phyloP scores from a whole-genome alignment of 2,797 vertebrate species.

The Sebastes cheni region DNA sequence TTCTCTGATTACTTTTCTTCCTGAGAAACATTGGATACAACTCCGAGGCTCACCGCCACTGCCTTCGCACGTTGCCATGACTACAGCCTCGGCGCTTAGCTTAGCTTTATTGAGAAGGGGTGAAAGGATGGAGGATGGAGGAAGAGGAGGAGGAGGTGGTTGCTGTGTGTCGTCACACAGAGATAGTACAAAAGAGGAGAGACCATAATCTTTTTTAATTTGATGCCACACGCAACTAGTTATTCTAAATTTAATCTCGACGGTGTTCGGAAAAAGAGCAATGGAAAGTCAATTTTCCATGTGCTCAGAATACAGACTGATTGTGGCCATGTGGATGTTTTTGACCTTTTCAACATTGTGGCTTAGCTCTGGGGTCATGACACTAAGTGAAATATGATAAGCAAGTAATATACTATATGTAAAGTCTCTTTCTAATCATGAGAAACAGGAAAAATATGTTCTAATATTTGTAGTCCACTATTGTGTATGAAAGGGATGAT shows the following conservation, averaged over 20 bases:
- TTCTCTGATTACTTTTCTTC: slow-evolving; percentile 89
- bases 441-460: not conserved
- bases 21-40: slow-evolving; percentile 79
- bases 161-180: slow-evolving; percentile 57
- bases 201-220: slow-evolving; percentile 33
- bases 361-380: not conserved
- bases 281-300: not conserved
- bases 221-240: slow-evolving; percentile 5
- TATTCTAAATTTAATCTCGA: slow-evolving; percentile 9
- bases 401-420: not conserved
- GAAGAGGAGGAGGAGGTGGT: slow-evolving; percentile 15
- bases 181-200: slow-evolving; percentile 48
- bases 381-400: not conserved
- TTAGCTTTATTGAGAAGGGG: slow-evolving; percentile 69
- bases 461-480: not conserved
- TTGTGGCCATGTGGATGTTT: not conserved
- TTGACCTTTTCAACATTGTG: not conserved
- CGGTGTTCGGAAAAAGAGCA: not conserved
- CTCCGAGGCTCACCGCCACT: slow-evolving; percentile 73
- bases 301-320: not conserved
- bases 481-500: not conserved
- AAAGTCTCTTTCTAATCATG: not conserved
- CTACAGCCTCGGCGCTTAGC: slow-evolving; percentile 80
- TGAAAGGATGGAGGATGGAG: slow-evolving; percentile 57
- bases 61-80: slow-evolving; percentile 86